Evolutionary conservation across 2,888 invertebrate species (phyloP), one percentile per base, ranked within the genome.

Genomic region (Andricus quercusramuli): DNA sequence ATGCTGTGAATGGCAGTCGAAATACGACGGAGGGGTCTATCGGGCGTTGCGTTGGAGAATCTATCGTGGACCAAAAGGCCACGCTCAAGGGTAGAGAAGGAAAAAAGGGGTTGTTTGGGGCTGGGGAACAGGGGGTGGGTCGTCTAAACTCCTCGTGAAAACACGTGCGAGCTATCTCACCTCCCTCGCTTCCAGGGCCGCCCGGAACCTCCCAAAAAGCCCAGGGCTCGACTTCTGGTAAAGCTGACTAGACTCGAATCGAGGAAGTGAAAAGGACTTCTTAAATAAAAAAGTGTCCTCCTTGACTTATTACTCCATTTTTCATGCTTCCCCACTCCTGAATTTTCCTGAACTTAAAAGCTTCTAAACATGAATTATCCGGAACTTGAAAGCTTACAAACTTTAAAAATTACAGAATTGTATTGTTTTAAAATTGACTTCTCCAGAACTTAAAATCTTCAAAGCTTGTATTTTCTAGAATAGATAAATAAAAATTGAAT

Each of bases 1-100:
- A 86, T 88, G 84, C 86, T 83, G 86, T 85, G 86, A 86, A 86
- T 88, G 85, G 83, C 85, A 86, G 85, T 83, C 80, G 80, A 83
- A 79, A 85, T 81, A 83, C 47, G 79, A 20, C 56, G 59, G 77
- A 74, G 82, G 77, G 83, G 80, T 79, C 32, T 74, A 13, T n/a
- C 20, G 13, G 22, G 11, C 74, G 4, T 37, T 29, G 9, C 70
- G 25, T 47, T n/a, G 9, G 20, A 70, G 29, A 47, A 70, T 29
- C 70, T 29, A 51, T 47, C 25, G 29, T 51, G 32, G 9, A n/a
- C 66, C 66, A 37, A 22, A 79, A 66, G 37, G 67, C 77, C 78
- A 70, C 78, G 83, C 80, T 81, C 78, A 80, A 79, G 84, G 82
- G 84, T 82, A 80, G 81, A 83, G 83, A 82, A 82, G 83, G 80